Conservation (phyloP, 2,888 invertebrate genomes). For the Drosophila tripunctata region DNA sequence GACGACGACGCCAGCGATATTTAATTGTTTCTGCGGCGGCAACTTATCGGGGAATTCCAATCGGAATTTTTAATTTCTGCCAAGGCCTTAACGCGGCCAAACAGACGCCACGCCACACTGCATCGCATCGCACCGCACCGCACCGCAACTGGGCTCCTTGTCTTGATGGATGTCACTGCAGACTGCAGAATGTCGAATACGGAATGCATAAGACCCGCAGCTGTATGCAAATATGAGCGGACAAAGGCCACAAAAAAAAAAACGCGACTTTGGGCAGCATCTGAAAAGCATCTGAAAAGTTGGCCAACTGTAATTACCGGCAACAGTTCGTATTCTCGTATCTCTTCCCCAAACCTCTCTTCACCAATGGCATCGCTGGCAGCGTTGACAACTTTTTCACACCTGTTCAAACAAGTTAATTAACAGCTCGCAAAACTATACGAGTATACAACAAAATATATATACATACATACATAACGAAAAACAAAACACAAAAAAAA, state of each 20-base stretch:
- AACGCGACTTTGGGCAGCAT: slow-evolving; percentile 48
- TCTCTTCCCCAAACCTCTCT: neutral
- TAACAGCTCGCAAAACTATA: slow-evolving; percentile 79
- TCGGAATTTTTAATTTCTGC: slow-evolving; percentile 82
- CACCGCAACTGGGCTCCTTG: slow-evolving; percentile 52
- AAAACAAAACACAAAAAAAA: slow-evolving; percentile 8
- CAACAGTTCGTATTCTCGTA: neutral
- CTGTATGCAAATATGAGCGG: slow-evolving; percentile 72
- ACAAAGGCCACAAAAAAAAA: slow-evolving; percentile 42
- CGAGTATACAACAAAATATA: slow-evolving; percentile 34
- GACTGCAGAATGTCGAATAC: slow-evolving; percentile 50
- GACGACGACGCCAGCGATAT: slow-evolving; percentile 79
- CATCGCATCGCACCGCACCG: too few relatives aligned
- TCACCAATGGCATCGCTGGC: too few relatives aligned
- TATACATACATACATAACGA: slow-evolving; percentile 28
- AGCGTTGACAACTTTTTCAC: slow-evolving; percentile 79
- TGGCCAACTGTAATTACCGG: slow-evolving; percentile 80
- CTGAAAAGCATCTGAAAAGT: slow-evolving; percentile 74
- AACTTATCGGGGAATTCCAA: slow-evolving; percentile 81
- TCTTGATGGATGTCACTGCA: slow-evolving; percentile 79
- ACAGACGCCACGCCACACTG: slow-evolving; percentile 22
- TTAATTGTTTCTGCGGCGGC: slow-evolving; percentile 82
- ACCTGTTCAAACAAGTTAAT: slow-evolving; percentile 81
- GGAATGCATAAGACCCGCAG: slow-evolving; percentile 11
- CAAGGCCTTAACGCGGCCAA: slow-evolving; percentile 44